Evolutionary conservation across 2,888 invertebrate genomes (phyloP).

Genomic region (Drosophila demipolita): DNA sequence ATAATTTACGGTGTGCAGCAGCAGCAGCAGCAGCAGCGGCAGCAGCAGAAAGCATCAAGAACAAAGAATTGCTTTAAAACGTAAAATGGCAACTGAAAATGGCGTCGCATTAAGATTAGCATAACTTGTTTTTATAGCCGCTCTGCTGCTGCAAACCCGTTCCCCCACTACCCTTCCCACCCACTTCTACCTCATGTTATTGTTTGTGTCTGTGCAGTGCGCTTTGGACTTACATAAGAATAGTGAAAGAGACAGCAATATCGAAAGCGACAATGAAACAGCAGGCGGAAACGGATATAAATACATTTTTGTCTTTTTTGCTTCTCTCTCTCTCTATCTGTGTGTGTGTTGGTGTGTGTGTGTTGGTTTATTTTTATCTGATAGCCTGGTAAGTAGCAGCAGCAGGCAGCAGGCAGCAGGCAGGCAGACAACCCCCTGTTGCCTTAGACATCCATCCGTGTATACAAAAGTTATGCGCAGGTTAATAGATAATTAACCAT

Average conservation of each 20-base stretch:
- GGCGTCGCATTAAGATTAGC: conserved; percentile 71
- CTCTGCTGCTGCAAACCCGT: conserved; percentile 16
- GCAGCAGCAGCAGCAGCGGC: conserved; percentile 12
- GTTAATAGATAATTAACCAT: conserved; percentile 81
- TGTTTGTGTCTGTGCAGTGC: conserved; percentile 40
- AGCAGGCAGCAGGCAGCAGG: neutral
- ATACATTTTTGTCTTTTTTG: conserved; percentile 53
- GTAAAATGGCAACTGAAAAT: conserved; percentile 55
- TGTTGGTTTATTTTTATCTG: conserved; percentile 27
- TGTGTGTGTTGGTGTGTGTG: conserved; percentile 21
- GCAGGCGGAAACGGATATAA: conserved; percentile 64
- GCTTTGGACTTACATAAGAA: conserved; percentile 51
- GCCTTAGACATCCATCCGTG: conserved; percentile 24
- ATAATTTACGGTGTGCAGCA: conserved; percentile 54
- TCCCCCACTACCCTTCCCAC: neutral
- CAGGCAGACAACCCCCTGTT: neutral
- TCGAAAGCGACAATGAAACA: conserved; percentile 32
- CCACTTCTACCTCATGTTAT: neutral
- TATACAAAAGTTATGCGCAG: conserved; percentile 73
- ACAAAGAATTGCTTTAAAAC: conserved; percentile 59
- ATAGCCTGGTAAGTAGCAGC: conserved; percentile 35
- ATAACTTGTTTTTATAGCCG: conserved; percentile 65
- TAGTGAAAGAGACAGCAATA: conserved; percentile 42
- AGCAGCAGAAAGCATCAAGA: conserved; percentile 18
- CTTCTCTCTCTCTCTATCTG: neutral